Evolutionary conservation across 1,140 invertebrate genomes (phyloP), one percentile per base, ranked within the genome.

Genomic region (Lerema accius): DNA sequence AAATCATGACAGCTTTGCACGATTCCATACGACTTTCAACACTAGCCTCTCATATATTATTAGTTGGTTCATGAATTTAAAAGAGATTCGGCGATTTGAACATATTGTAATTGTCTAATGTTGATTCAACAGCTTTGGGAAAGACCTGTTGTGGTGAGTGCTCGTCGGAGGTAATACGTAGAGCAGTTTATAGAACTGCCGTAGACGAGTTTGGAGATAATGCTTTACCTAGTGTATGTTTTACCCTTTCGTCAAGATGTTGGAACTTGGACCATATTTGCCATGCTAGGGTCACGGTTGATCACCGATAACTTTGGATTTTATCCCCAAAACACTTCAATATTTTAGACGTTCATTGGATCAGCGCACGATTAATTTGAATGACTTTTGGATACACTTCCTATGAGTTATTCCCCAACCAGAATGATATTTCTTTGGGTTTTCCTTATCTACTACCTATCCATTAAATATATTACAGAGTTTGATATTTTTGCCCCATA

Each of bases 61-160:
- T 17, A 23, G 15, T 59, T 59, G 5, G 9, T 37, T 48, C 55
- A 59, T 59, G 4, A 17, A 19, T 48, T 17, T 15, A 15, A 42
- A 37, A 11, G 4, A 28, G 7, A n/a, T 14, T 48, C 43, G 17
- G n/a, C 43, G 39, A 7, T 67, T 45, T 60, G 59, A 68, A 78
- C 45, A 37, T 48, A 15, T 46, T 86, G 68, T 82, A 77, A 81
- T 80, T 80, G 50, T 66, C 66, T 60, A 67, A 67, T 78, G 75
- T 90, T 86, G 68, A 68, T 87, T 87, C 78, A 81, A 90, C 88
- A 92, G 91, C 88, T 92, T 92, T 83, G 91, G 89, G 84, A 91
- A 92, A 82, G 91, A 92, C 79, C 84, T 84, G 70, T 89, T 91
- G 80, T 92, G 88, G 88, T 90, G 84, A 90, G 88, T 90, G 71